phyloP scores from a whole-genome alignment of 2,113 vertebrate genomes.

The Grammomys dolichurus region DNA sequence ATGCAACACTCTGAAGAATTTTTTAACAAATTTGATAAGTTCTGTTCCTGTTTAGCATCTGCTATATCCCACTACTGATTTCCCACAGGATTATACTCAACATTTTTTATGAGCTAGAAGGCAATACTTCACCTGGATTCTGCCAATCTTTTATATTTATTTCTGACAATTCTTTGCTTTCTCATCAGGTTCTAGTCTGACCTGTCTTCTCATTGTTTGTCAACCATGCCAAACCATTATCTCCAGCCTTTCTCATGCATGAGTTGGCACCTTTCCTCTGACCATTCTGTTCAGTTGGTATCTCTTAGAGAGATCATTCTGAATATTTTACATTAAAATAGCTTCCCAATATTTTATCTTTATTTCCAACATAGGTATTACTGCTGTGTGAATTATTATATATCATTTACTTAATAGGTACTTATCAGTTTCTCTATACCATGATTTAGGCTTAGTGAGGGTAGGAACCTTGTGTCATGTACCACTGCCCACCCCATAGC shows the following conservation, averaged over 20 bases:
- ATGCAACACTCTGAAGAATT: not conserved
- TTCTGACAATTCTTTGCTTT: not conserved
- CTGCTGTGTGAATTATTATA: not conserved
- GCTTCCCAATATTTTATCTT: not conserved
- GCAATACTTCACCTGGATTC: not conserved
- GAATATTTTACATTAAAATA: conserved; percentile 43
- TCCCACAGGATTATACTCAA: conserved; percentile 4
- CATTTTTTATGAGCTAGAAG: not conserved
- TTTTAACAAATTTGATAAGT: not conserved
- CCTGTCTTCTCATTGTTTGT: not conserved
- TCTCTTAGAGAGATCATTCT: not conserved
- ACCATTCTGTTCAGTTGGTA: not conserved
- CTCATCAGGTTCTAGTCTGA: not conserved
- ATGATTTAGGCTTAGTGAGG: not conserved
- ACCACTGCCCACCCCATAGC: not conserved
- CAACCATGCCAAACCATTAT: not conserved
- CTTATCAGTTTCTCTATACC: not conserved
- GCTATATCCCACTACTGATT: not conserved
- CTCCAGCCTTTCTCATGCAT: not conserved
- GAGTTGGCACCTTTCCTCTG: not conserved
- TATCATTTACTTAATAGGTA: not conserved
- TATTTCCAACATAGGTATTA: conserved; percentile 12
- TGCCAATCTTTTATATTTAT: not conserved
- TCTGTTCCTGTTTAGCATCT: not conserved
- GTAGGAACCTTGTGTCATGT: not conserved